phyloP scores from a whole-genome alignment of 2,797 vertebrate genomes.

The Melanotaenia parkinsoni region DNA sequence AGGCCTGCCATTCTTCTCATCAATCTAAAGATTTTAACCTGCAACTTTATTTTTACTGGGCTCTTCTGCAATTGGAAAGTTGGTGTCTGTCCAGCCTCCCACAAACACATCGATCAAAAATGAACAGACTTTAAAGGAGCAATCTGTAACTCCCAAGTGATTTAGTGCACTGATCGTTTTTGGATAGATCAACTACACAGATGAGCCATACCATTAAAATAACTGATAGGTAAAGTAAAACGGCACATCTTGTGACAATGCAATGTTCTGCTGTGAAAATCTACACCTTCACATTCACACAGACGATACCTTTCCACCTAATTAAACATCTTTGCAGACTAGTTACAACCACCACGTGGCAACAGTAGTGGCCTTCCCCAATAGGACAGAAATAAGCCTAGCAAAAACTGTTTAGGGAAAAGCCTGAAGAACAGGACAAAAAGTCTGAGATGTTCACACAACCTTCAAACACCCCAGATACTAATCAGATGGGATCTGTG shows the following conservation, averaged over 20 bases:
- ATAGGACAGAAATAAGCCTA: neutral
- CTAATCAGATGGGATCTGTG: neutral
- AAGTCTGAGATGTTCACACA: neutral
- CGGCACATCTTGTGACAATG: neutral
- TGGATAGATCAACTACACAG: neutral
- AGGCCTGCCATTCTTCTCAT: conserved; percentile 54
- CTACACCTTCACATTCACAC: neutral
- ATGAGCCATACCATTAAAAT: neutral
- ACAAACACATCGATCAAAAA: conserved; percentile 54
- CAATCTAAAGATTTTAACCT: conserved; percentile 64
- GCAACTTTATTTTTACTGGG: conserved; percentile 57
- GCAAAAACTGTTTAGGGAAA: neutral
- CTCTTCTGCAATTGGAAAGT: conserved; percentile 53
- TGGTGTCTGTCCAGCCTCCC: conserved; percentile 49
- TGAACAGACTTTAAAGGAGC: conserved; percentile 28
- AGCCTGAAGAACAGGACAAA: neutral
- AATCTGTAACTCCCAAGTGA: conserved; percentile 14
- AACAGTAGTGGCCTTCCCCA: neutral
- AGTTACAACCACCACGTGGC: neutral
- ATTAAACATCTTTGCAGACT: neutral
- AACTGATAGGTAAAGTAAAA: neutral
- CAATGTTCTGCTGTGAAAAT: neutral
- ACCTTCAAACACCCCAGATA: neutral
- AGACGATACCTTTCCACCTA: neutral
- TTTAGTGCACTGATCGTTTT: neutral